These are phyloP conservation scores for Heliconius sara DNA, from an alignment of 2,888 invertebrate genomes.

Conservation along the genomic window DNA sequence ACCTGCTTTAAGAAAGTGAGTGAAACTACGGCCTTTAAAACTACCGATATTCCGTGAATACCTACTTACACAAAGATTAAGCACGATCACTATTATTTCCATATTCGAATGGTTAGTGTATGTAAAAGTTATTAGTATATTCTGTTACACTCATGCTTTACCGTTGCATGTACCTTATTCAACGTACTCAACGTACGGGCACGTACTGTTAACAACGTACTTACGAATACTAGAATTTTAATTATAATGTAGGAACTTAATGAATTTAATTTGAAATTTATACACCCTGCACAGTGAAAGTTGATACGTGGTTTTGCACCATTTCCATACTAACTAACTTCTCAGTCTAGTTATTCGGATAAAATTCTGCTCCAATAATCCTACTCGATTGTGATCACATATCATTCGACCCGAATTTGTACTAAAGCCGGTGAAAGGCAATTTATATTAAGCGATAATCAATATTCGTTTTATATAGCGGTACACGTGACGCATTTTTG, in stretches of 20 bases:
- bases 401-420: conserved; percentile 73
- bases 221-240: conserved; percentile 19
- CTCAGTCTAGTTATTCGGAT: conserved; percentile 76
- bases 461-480: conserved; percentile 46
- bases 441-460: conserved; percentile 48
- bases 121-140: conserved; percentile 50
- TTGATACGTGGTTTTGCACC: conserved; percentile 65
- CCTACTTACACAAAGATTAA: conserved; percentile 50
- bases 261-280: conserved; percentile 36
- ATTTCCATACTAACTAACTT: conserved; percentile 70
- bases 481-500: neutral
- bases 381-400: conserved; percentile 72
- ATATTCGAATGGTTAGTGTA: conserved; percentile 63
- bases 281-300: conserved; percentile 61
- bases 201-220: conserved; percentile 20
- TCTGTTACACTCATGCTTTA: conserved; percentile 58
- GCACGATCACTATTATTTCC: conserved; percentile 61
- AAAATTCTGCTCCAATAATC: conserved; percentile 78
- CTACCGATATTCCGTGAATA: conserved; percentile 37
- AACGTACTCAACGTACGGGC: conserved; percentile 48
- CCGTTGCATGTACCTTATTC: conserved; percentile 60
- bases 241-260: conserved; percentile 38
- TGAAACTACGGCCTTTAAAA: conserved; percentile 28
- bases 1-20: conserved; percentile 12
- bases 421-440: conserved; percentile 71